phyloP scores from a whole-genome alignment of 2,797 vertebrate genomes.

The Pachyuromys duprasi region DNA sequence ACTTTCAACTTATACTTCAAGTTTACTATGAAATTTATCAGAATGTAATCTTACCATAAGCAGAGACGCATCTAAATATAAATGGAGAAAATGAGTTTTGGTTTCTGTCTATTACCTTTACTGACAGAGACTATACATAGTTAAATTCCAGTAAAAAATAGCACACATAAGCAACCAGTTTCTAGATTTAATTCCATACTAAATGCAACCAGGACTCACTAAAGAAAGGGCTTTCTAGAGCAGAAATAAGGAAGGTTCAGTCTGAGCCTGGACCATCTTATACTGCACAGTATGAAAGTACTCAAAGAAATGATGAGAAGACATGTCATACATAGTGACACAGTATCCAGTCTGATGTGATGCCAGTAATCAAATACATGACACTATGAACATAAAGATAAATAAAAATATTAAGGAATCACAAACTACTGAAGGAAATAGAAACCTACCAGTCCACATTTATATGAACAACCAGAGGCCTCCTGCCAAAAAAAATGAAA shows the following conservation, averaged over 20 bases:
- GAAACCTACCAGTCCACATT: neutral
- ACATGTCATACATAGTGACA: neutral
- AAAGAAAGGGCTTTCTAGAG: neutral
- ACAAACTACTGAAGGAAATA: conserved; percentile 23
- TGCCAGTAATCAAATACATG: neutral
- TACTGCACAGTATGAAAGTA: neutral
- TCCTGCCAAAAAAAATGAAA: neutral
- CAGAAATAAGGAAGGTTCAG: neutral
- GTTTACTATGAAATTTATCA: neutral
- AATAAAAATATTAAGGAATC: neutral
- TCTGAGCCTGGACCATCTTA: neutral
- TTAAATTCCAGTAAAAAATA: neutral
- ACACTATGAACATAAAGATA: neutral
- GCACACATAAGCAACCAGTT: neutral
- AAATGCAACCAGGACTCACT: conserved; percentile 3
- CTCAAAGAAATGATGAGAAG: neutral
- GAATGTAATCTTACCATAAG: neutral
- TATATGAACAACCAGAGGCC: neutral
- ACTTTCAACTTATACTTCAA: conserved; percentile 7
- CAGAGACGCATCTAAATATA: neutral
- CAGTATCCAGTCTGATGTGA: neutral
- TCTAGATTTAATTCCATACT: conserved; percentile 41
- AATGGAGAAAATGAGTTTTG: neutral
- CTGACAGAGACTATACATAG: neutral
- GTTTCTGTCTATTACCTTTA: neutral